Evolutionary conservation across 2,797 vertebrate species (phyloP), one percentile per base, ranked within the genome.

Genomic region (Cuculus canorus): DNA sequence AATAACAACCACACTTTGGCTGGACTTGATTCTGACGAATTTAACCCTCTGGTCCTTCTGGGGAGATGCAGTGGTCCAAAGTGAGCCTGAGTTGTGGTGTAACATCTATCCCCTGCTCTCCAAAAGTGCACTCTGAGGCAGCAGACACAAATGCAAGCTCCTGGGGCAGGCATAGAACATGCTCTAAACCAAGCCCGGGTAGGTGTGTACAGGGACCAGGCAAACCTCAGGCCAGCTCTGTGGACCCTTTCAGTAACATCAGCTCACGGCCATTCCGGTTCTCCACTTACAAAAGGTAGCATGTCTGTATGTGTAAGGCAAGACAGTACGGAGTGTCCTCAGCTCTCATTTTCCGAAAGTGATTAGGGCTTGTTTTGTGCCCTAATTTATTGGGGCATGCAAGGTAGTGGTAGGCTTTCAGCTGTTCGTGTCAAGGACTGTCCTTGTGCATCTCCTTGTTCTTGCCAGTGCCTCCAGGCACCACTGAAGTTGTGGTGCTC

Each of bases 401-500:
- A 59, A 53, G 77, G 83, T 79, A 35, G 59, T 4, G 2, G 59
- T 33, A 69, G 41, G 41, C 52, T 71, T 45, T 68, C 45, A 52
- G 86, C 80, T 69, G 48, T 79, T 60, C 10, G 0, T 39, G 71
- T 68, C 61, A 76, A 80, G 76, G 83, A 56, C 91, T 68, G 86
- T 91, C 88, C 69, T 86, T 83, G 84, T 25, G 35, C 24, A 12
- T 88, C 88, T 82, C 80, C 86, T 80, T 86, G 72, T 21, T 76
- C 60, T 59, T 5, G 2, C 12, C 2, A 7, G 82, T 71, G 86
- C 91, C 88, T 54, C 66, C 61, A 82, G 91, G 88, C 91, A 71
- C 41, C 6, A 28, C 71, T 35, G 43, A 53, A 71, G 63, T 82
- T 68, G 54, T 53, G 72, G 63, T 76, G 83, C 86, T 88, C 72